Conservation (phyloP, 2,113 vertebrate species). For the Thunnus thynnus region DNA sequence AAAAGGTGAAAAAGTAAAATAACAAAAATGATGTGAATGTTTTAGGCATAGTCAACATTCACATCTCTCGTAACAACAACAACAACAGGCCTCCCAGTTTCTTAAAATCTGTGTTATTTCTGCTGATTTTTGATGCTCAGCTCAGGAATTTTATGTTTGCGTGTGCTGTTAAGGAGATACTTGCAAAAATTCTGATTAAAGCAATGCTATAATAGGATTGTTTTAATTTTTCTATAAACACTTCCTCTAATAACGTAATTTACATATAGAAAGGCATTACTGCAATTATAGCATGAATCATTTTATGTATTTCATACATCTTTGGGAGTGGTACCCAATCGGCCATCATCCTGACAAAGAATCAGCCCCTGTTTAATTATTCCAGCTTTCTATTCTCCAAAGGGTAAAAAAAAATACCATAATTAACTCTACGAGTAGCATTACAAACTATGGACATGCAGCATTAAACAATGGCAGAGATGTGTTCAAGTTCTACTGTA, state of each 20-base stretch:
- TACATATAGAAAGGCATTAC: no score
- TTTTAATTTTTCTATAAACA: no score
- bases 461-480: no score
- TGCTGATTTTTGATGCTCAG: neutral
- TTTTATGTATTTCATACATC: neutral
- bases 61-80: conserved; percentile 10
- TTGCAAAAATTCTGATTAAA: neutral
- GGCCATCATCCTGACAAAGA: neutral
- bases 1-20: conserved; percentile 34
- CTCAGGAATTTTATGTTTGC: neutral
- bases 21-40: conserved; percentile 12
- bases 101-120: neutral
- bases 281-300: no score
- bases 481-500: no score
- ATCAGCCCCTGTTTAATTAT: neutral
- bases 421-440: no score
- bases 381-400: neutral
- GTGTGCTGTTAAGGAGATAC: neutral
- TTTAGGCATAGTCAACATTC: conserved; percentile 1
- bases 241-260: no score
- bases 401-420: neutral
- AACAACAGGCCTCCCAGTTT: conserved; percentile 10
- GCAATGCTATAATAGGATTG: no score
- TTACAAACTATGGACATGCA: no score
- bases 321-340: neutral